A percentile compares a stretch with the other conserved stretches of the same genome.
Conservation (phyloP, 1,140 invertebrate species). For the Chlorops oryzae region DNA sequence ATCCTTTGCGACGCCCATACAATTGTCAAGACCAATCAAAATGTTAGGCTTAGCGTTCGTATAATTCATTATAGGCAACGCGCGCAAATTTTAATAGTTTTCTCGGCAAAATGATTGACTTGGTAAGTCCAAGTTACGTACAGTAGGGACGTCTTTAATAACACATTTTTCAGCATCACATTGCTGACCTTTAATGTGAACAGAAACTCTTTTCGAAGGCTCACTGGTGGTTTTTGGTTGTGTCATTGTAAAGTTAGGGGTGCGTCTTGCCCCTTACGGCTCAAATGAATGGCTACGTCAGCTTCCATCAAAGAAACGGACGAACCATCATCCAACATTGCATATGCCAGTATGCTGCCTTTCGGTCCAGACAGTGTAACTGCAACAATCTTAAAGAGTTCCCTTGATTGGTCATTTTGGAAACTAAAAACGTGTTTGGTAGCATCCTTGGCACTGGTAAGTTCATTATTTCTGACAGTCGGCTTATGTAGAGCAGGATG, state of each 20-base stretch:
- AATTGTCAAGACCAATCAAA: neutral
- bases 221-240: neutral
- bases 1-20: too few species aligned
- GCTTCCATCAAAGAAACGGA: neutral
- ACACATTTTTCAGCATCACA: neutral
- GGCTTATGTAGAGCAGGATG: conserved; percentile 8
- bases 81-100: neutral
- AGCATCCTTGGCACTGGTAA: too few species aligned
- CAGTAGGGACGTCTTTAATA: neutral
- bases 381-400: conserved; percentile 7
- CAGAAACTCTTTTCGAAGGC: neutral
- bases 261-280: neutral
- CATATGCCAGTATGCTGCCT: neutral
- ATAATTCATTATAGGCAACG: neutral
- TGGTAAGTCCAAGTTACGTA: neutral
- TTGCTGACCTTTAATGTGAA: conserved; percentile 1
- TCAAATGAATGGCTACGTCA: neutral
- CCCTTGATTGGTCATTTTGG: neutral
- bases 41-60: neutral
- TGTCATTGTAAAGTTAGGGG: conserved; percentile 1
- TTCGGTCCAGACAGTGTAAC: conserved; percentile 1
- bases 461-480: neutral
- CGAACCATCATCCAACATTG: conserved; percentile 7
- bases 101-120: neutral
- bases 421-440: too few species aligned